phyloP scores from a whole-genome alignment of 2,888 invertebrate species.

The Thecophora atra region DNA sequence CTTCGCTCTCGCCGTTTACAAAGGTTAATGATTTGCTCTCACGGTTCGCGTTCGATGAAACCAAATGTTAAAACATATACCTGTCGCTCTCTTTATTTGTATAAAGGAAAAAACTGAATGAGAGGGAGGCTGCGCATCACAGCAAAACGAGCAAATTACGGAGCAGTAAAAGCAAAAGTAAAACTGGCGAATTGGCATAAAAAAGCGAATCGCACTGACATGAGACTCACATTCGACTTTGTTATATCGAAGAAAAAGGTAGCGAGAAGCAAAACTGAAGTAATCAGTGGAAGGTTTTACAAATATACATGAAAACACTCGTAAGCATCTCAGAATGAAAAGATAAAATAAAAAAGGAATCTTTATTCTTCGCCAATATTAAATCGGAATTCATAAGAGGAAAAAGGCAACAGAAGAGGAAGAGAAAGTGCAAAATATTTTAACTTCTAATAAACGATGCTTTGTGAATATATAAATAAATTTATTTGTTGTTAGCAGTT shows the following conservation, averaged over 20 bases:
- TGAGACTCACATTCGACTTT: slow-evolving; percentile 22
- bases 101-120: neutral
- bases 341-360: too few relatives aligned
- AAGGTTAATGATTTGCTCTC: too few relatives aligned
- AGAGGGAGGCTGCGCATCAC: slow-evolving; percentile 10
- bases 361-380: too few relatives aligned
- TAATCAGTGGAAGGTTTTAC: neutral
- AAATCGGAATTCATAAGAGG: neutral
- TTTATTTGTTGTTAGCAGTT: neutral
- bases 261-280: neutral
- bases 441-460: neutral
- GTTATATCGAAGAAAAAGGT: slow-evolving; percentile 16
- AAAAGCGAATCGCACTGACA: slow-evolving; percentile 13
- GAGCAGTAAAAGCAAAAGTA: neutral
- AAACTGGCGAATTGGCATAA: slow-evolving; percentile 19
- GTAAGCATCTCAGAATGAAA: too few relatives aligned
- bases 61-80: too few relatives aligned
- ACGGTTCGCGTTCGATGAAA: too few relatives aligned
- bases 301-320: too few relatives aligned
- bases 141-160: slow-evolving; percentile 7
- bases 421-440: neutral
- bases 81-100: too few relatives aligned
- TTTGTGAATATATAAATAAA: neutral
- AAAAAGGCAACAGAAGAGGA: neutral
- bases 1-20: too few relatives aligned